Base-by-base conservation (phyloP, 1,140 invertebrate species). In the Panagrolaimus sp. region DNA sequence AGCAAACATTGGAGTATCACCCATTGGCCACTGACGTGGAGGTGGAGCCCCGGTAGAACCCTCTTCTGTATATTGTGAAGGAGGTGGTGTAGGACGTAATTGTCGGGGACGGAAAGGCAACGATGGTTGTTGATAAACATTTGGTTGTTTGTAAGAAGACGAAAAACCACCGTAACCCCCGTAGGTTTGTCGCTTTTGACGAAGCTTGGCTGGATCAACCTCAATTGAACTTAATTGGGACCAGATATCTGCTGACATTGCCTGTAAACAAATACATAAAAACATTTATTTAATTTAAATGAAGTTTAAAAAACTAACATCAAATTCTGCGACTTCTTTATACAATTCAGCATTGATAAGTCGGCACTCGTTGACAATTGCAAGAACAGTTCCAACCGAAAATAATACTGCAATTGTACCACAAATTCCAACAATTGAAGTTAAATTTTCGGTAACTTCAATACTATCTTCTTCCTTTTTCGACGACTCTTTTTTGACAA, bases 121-220 rank as follows among this genome's bases (percentile, higher is more conserved):
- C 1, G 52, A 58, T 4, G 52, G 52, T 28, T 21, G 21, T 4
- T 21, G 21, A 58, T 58, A 58, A 1, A 58, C 52, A 28, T 21
- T 26, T 24, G 52, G 28, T 28, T 58, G 52, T 10, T 21, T 28
- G 5, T 58, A 58, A 4, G 32, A 38, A 38, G 32, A 38, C 7
- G 32, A 38, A 38, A 38, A 38, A 12, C 52, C 52, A 58, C 52
- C 52, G 17, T 58, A 58, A 28, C 52, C 52, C 10, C 52, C 52
- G 17, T 58, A 58, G 28, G 52, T 58, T 58, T 58, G 52, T 26
- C 52, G 15, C 21, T 28, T 21, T 58, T 58, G 14, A 58, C 52
- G 52, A 14, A 58, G 10, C 28, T 58, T 58, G 1, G 52, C 21
- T 17, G 52, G 52, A 21, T 58, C 21, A 26, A 58, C 52, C 17